phyloP scores from a whole-genome alignment of 2,113 vertebrate genomes.

The mouse (Mus musculus) region DNA sequence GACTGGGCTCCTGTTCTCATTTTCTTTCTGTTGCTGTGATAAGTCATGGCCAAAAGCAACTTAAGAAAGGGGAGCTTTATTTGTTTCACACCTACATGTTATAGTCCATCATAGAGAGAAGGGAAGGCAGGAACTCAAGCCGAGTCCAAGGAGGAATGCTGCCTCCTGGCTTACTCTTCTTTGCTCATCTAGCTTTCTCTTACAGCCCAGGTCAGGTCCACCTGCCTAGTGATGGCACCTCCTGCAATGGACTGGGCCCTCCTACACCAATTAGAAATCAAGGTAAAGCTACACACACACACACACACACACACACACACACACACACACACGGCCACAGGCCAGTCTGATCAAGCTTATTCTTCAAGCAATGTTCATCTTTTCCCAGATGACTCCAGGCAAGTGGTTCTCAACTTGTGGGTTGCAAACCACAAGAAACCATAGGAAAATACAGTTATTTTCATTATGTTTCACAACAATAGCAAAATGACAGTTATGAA shows the following conservation, averaged over 20 bases:
- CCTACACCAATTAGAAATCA: neutral
- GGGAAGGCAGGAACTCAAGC: neutral
- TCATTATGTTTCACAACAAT: neutral
- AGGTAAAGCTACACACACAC: too few species aligned
- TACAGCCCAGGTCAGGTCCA: neutral
- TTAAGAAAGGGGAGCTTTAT: neutral
- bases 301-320: too few species aligned
- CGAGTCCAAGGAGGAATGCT: neutral
- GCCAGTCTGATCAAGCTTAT: neutral
- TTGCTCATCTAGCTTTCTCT: neutral
- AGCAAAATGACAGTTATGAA: neutral
- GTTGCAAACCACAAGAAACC: neutral
- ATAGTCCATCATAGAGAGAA: neutral
- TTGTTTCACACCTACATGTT: neutral
- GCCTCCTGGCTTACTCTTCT: neutral
- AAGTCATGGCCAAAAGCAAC: neutral
- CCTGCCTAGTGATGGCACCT: neutral
- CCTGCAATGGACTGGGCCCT: neutral
- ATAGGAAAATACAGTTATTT: neutral
- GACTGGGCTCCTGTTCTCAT: neutral
- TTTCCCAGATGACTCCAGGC: neutral
- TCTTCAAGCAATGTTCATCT: neutral
- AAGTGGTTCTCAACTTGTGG: neutral
- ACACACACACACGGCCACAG: neutral
- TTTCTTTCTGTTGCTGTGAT: neutral